Base-by-base conservation (phyloP, 2,797 vertebrate species). In the Astyanax mexicanus region DNA sequence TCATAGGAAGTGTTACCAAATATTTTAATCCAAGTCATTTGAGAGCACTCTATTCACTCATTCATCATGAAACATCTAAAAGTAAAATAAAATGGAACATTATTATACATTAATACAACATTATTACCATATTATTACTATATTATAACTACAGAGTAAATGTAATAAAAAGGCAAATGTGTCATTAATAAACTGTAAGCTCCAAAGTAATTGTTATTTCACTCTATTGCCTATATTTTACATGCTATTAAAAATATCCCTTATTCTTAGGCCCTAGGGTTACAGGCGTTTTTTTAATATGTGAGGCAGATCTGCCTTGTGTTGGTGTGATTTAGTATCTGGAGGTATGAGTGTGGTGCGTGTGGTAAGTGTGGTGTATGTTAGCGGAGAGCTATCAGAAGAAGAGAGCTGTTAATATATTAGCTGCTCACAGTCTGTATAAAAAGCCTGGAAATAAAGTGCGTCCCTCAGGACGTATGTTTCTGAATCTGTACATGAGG, bases 391-490 rank as follows among this genome's bases (percentile, higher is more conserved):
- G 47, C 71, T 58, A 35, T 69, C 38, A 69, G 57, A 38, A 69
- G 57, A 38, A 60, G 54, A 68, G 72, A 38, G 49, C 64, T 49
- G 72, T 58, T 74, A 71, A 68, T 80, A 58, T 72, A 71, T 68
- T 77, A 78, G 51, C 68, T 58, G 51, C 52, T 57, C 60, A 68
- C 61, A 32, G 6, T 29, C 49, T 25, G 25, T 23, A 60, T 52
- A 74, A 77, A 73, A 77, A 72, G 62, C 55, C 68, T 58, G 27
- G 54, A 72, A 83, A 70, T 76, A 65, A 65, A 75, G 57, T 65
- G 51, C 77, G 60, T 64, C 75, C 75, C 75, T 67, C 37, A 78
- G 80, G 81, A 81, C 78, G 71, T 67, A 64, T 80, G 73, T 83
- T 78, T 80, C 61, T 66, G 42, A 57, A 83, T 77, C 66, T 61